Percentiles rank a stretch among this genome's conserved stretches.
phyloP scores from a whole-genome alignment of 2,113 vertebrate genomes.

The Labeo rohita region DNA sequence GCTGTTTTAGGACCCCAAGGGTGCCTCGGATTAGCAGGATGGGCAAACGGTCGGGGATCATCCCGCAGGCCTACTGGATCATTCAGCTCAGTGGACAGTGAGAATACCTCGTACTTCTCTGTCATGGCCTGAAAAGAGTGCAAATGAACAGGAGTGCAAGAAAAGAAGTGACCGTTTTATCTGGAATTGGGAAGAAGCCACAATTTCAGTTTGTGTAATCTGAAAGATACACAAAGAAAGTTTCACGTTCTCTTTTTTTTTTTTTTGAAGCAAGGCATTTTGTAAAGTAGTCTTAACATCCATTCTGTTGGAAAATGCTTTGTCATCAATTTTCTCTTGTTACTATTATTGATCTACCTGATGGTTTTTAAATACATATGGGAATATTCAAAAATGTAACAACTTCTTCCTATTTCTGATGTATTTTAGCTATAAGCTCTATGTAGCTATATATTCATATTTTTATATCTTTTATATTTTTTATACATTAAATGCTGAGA shows the following conservation, averaged over 20 bases:
- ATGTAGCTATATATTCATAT: neutral
- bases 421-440: neutral
- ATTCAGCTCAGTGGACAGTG: conserved; percentile 73
- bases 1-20: conserved; percentile 62
- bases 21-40: conserved; percentile 54
- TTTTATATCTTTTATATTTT: neutral
- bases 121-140: conserved; percentile 65
- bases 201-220: neutral
- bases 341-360: neutral
- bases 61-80: conserved; percentile 59
- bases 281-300: neutral
- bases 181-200: too few species aligned
- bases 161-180: neutral
- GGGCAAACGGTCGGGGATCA: conserved; percentile 53
- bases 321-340: neutral
- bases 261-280: neutral
- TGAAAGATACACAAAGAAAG: neutral
- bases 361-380: too few species aligned
- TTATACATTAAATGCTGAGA: neutral
- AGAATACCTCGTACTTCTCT: conserved; percentile 74
- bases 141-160: neutral
- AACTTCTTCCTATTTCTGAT: neutral
- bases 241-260: neutral
- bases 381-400: neutral
- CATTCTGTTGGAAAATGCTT: neutral